Conservation (phyloP, 2,113 vertebrate species). For the Catagonus wagneri region DNA sequence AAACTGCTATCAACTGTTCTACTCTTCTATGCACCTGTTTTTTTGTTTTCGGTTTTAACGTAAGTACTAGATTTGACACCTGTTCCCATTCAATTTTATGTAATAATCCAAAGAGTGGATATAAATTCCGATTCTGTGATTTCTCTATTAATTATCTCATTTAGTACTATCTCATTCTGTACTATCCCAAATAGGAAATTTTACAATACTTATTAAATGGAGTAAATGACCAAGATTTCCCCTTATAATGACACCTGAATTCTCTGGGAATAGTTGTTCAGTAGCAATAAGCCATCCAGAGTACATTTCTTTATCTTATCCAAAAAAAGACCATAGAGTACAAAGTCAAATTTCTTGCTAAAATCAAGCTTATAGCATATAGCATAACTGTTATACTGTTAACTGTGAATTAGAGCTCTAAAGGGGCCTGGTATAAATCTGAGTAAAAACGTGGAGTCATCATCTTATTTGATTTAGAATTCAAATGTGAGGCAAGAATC, state of each 20-base stretch:
- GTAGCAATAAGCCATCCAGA: background rate
- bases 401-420: background rate
- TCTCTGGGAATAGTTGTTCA: background rate
- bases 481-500: slow-evolving; percentile 12
- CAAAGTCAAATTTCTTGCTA: background rate
- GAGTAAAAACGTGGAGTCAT: background rate
- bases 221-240: background rate
- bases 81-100: slow-evolving; percentile 23
- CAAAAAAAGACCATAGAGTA: background rate
- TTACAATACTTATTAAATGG: background rate
- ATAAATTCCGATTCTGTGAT: slow-evolving; percentile 35
- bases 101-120: background rate
- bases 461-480: background rate
- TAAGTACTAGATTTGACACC: background rate
- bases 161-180: background rate
- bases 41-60: background rate
- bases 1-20: background rate
- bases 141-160: background rate
- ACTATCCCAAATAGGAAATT: background rate
- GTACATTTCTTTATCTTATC: background rate
- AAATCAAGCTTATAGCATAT: background rate
- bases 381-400: background rate
- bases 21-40: background rate
- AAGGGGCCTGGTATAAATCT: background rate
- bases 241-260: background rate